Evolutionary conservation across 2,888 invertebrate species (phyloP).

Genomic region (Geotrupes spiniger): DNA sequence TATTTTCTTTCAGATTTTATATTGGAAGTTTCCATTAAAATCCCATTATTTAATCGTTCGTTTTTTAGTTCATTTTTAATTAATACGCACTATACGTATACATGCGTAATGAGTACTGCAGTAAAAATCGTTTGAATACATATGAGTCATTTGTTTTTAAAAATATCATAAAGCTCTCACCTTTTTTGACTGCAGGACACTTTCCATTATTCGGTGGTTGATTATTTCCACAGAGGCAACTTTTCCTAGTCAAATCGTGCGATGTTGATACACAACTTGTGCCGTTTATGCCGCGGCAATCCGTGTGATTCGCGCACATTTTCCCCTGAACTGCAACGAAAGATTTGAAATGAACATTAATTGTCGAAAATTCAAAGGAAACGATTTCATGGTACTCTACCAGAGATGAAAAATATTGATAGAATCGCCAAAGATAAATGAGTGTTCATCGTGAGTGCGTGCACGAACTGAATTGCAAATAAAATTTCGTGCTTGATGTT

Average conservation of each 20-base stretch:
- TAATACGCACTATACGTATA: no score
- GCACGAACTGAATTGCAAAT: background rate
- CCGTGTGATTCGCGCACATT: constrained; percentile 41
- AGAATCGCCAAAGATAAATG: constrained; percentile 2
- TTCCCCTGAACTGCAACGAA: constrained; percentile 38
- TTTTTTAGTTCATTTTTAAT: no score
- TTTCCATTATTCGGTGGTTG: constrained; percentile 42
- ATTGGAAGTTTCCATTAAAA: no score
- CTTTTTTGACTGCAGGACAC: constrained; percentile 40
- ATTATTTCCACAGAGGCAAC: constrained; percentile 47
- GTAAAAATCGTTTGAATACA: no score
- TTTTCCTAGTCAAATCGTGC: constrained; percentile 25
- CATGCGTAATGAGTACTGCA: no score
- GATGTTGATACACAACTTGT: constrained; percentile 43
- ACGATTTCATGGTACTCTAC: background rate
- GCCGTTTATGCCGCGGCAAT: constrained; percentile 42
- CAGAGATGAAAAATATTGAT: constrained; percentile 5
- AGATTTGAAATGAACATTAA: background rate
- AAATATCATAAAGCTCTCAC: constrained; percentile 29
- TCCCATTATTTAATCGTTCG: no score
- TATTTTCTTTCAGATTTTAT: no score
- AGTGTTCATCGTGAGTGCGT: constrained; percentile 6
- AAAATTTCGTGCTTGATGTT: constrained; percentile 6
- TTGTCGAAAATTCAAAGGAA: background rate
- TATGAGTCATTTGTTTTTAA: background rate